These are phyloP conservation scores for Drosophila ezoana DNA, from an alignment of 2,888 invertebrate species.

Conservation along the genomic window DNA sequence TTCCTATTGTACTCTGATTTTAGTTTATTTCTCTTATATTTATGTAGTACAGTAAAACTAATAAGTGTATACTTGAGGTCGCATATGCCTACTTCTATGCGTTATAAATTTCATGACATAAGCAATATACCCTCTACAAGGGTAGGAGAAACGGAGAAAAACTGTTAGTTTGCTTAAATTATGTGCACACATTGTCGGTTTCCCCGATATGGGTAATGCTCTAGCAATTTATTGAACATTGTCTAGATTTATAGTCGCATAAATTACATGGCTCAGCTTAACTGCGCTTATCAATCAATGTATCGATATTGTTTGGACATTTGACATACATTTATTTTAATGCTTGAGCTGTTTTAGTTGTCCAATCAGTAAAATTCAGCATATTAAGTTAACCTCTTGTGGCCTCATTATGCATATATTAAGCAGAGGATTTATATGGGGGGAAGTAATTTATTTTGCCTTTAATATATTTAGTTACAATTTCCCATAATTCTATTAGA, in stretches of 20 bases:
- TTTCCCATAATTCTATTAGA: not conserved
- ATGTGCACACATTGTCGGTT: constrained; percentile 19
- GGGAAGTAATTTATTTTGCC: not conserved
- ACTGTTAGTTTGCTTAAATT: constrained; percentile 7
- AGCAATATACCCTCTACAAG: not conserved
- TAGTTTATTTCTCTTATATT: too few relatives aligned
- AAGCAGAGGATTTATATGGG: not conserved
- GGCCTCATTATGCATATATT: not conserved
- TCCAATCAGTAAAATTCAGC: constrained; percentile 7
- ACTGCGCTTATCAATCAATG: constrained; percentile 32
- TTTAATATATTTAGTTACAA: not conserved
- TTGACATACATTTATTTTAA: constrained; percentile 35
- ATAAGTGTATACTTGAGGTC: too few relatives aligned
- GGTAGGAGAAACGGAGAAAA: not conserved
- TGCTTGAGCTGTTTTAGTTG: constrained; percentile 10
- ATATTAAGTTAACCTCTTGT: not conserved
- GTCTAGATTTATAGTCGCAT: constrained; percentile 38
- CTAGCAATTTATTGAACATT: constrained; percentile 33
- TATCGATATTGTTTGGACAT: constrained; percentile 35
- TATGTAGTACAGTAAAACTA: too few relatives aligned
- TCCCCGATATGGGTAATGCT: constrained; percentile 14
- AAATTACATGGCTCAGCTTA: constrained; percentile 32
- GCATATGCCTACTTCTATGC: too few relatives aligned
- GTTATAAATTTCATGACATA: too few relatives aligned
- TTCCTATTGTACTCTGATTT: too few relatives aligned